These are phyloP conservation scores for Suillia variegata DNA, from an alignment of 2,888 invertebrate genomes.

Conservation along the genomic window DNA sequence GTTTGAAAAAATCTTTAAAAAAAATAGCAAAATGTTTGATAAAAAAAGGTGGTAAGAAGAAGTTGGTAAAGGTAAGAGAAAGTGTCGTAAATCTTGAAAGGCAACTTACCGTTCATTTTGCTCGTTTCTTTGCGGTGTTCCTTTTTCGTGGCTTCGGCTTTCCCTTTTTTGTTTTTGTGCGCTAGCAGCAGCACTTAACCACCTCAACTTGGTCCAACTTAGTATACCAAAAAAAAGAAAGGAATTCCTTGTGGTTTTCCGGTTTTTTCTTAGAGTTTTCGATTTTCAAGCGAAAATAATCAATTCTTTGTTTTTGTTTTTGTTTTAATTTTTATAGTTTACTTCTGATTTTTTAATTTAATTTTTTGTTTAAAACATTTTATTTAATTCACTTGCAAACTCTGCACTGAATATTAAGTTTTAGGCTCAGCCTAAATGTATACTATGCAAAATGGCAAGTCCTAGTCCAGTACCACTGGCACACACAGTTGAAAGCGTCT, in stretches of 20 bases:
- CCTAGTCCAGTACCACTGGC: not conserved
- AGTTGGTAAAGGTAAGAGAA: not conserved
- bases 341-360: no score
- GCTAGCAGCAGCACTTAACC: conserved; percentile 29
- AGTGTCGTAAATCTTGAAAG: no score
- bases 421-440: conserved; percentile 1
- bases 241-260: not conserved
- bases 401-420: no score
- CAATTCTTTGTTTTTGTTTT: no score
- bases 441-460: not conserved
- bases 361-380: no score
- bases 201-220: conserved; percentile 30
- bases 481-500: not conserved
- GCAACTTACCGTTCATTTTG: no score
- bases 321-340: no score
- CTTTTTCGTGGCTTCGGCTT: no score
- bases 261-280: not conserved
- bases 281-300: not conserved
- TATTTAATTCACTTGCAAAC: no score
- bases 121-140: no score
- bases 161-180: no score
- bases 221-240: conserved; percentile 19
- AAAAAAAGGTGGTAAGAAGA: not conserved
- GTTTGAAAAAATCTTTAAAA: not conserved
- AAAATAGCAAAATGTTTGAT: not conserved